Base-by-base conservation (phyloP, 2,797 vertebrate genomes). In the Squalus acanthias region DNA sequence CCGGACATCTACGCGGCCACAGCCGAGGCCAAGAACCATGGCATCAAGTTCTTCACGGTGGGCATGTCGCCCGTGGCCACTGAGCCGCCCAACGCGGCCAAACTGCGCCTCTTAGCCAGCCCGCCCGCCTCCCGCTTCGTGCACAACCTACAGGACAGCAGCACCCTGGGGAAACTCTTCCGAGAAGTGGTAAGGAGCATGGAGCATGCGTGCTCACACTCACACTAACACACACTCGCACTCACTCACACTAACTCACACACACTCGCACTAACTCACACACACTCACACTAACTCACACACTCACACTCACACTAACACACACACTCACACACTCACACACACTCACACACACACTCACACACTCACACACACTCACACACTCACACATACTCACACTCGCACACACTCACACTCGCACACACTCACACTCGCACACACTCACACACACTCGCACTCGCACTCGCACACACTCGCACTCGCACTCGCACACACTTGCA, bases 1-100 rank as follows among this genome's bases (percentile, higher is more conserved):
- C 99, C 99, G n/a, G 99, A 99, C 96, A 98, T 99, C 97, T 99
- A 98, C 97, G 98, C 98, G 33, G 99, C 99, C 94, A 98, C 98
- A 57, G 98, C 98, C 88, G 98, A 99, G 88, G 99, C 99, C 96
- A 99, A 99, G 97, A 98, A 98, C 97, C 98, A 99, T 97, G 99
- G 98, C 10, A 98, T 99, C 96, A 97, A 98, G 72, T 98, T 99
- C 97, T 99, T 99, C 97, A 98, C 97, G 15, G 96, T 99, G 97
- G 99, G 99, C 97, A 99, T 99, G 97, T 99, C 98, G 29, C 97
- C 97, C 33, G 96, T 97, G 15, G 98, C 99, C 97, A 98, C 98
- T 2, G 98, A 99, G 79, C 98, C 98, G 0, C 96, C 97, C 96
- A 99, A 98, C 63, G 97, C 98, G 79, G 98, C 98, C 91, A 98